Percentiles rank a stretch among this genome's conserved stretches.
phyloP scores from a whole-genome alignment of 1,140 invertebrate genomes.

The Plectrocnemia conspersa region DNA sequence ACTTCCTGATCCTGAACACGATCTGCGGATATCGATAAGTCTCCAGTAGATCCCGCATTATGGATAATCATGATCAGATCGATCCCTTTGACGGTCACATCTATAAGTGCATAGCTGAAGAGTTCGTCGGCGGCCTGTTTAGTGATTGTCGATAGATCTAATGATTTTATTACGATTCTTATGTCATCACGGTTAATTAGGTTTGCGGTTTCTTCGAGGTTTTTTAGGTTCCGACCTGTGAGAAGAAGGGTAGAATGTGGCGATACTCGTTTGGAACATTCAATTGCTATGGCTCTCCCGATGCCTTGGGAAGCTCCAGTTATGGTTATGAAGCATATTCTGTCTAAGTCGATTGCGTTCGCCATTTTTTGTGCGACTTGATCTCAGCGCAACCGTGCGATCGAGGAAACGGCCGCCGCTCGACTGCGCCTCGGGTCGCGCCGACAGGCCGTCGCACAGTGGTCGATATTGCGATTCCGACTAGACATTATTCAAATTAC shows the following conservation, averaged over 20 bases:
- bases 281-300: constrained; percentile 69
- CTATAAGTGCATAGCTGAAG: constrained; percentile 44
- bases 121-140: constrained; percentile 49
- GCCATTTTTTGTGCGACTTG: too few relatives aligned
- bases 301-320: constrained; percentile 88
- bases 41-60: constrained; percentile 85
- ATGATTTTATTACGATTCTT: constrained; percentile 49
- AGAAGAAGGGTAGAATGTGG: constrained; percentile 68
- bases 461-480: too few relatives aligned
- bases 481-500: too few relatives aligned
- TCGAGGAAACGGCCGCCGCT: too few relatives aligned
- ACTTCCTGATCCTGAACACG: constrained; percentile 60
- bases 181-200: constrained; percentile 53
- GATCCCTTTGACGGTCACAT: constrained; percentile 51
- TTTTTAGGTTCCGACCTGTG: constrained; percentile 64
- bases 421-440: too few relatives aligned
- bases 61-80: constrained; percentile 74
- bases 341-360: constrained; percentile 44
- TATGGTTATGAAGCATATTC: constrained; percentile 58
- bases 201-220: constrained; percentile 59
- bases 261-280: constrained; percentile 59
- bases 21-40: constrained; percentile 57
- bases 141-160: constrained; percentile 56
- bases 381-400: too few relatives aligned
- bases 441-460: too few relatives aligned